phyloP scores from a whole-genome alignment of 1,140 invertebrate species.

The Holotrichia oblita region DNA sequence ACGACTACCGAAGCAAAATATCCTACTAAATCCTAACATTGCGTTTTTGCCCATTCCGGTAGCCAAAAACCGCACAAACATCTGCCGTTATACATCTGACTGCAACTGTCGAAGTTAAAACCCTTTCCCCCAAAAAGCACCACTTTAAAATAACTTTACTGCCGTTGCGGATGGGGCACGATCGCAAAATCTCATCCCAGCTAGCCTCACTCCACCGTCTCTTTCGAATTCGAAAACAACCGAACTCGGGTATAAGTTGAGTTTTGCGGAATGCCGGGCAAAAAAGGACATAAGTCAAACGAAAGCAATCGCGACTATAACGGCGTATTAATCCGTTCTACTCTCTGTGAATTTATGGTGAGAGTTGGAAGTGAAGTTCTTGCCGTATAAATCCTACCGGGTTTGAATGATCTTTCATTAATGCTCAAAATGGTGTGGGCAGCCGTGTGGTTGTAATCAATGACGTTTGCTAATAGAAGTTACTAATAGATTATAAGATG shows the following conservation, averaged over 20 bases:
- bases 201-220: not conserved
- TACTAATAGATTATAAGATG: not conserved
- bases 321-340: conserved; percentile 3
- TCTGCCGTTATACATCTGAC: not conserved
- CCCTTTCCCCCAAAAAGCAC: not conserved
- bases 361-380: conserved; percentile 10
- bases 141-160: conserved; percentile 7
- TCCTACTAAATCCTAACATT: not conserved
- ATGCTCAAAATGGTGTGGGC: not conserved
- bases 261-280: conserved; percentile 1
- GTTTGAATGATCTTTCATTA: conserved; percentile 12
- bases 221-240: not conserved
- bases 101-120: conserved; percentile 11
- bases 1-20: conserved; percentile 15
- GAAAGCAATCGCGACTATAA: not conserved
- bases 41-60: conserved; percentile 1
- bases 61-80: conserved; percentile 15
- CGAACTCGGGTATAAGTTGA: conserved; percentile 1
- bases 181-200: not conserved
- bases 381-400: not conserved
- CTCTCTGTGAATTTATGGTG: not conserved
- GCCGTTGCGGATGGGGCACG: not conserved
- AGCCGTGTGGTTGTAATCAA: not conserved
- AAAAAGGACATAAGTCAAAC: conserved; percentile 13
- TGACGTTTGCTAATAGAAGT: not conserved